Evolutionary conservation across 1,140 invertebrate species (phyloP).

Genomic region (Ips typographus): DNA sequence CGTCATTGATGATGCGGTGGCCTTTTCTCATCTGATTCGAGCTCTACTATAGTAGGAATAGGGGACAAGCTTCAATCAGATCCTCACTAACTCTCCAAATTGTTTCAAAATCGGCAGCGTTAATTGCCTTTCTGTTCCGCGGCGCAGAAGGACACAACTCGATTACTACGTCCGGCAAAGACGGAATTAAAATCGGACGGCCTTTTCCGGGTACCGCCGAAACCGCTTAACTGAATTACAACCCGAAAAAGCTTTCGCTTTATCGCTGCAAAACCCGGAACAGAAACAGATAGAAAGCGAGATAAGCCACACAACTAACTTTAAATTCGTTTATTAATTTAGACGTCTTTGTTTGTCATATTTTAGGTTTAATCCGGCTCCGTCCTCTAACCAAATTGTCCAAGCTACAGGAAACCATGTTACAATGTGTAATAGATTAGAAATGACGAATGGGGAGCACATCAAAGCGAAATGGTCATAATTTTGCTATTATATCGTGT

Average conservation of each 20-base stretch:
- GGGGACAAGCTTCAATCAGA: not conserved
- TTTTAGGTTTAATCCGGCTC: no score
- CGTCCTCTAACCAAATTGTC: not conserved
- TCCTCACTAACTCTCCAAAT: not conserved
- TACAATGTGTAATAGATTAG: constrained; percentile 1
- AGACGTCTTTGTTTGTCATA: no score
- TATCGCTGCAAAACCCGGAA: not conserved
- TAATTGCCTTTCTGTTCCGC: not conserved
- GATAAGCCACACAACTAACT: not conserved
- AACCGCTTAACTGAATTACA: constrained; percentile 12
- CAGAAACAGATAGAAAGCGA: not conserved
- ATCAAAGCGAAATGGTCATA: not conserved
- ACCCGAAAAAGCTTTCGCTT: constrained; percentile 3
- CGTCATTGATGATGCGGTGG: no score
- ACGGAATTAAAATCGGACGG: constrained; percentile 6
- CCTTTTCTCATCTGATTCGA: no score
- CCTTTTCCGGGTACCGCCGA: not conserved
- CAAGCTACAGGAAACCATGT: not conserved
- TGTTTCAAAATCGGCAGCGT: not conserved
- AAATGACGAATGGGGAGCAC: not conserved
- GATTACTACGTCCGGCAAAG: not conserved
- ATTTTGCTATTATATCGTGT: constrained; percentile 20
- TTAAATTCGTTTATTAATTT: not conserved
- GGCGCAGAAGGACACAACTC: not conserved
- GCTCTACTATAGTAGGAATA: no score